Percentiles rank a stretch among this genome's conserved stretches.
Conservation (phyloP, 2,113 vertebrate species). For the Corydoras sp. region DNA sequence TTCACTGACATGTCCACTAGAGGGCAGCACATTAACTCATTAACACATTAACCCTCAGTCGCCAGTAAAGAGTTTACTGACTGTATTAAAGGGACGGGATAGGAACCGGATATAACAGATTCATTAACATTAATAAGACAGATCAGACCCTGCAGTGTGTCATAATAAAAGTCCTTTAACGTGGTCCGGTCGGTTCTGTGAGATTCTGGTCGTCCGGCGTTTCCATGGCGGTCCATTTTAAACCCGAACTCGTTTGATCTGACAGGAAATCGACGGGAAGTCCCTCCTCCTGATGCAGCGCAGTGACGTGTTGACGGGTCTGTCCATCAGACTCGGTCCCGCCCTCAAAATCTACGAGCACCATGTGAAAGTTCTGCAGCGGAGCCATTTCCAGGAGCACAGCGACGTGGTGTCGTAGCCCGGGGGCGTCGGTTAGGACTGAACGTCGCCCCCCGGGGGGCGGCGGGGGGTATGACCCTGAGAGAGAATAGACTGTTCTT, state of each 20-base stretch:
- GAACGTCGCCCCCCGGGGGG: background rate
- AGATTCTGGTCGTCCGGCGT: no score
- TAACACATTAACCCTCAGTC: no score
- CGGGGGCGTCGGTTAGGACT: background rate
- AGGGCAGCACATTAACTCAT: background rate
- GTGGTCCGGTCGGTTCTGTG: no score
- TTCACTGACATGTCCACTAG: background rate
- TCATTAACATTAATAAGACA: no score
- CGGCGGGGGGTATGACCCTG: background rate
- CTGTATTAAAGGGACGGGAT: no score
- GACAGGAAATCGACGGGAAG: conserved; percentile 86
- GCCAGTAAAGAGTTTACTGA: no score
- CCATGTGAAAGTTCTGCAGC: conserved; percentile 82
- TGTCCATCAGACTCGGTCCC: conserved; percentile 84
- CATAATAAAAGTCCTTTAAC: no score
- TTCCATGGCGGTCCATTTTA: background rate
- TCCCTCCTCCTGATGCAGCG: conserved; percentile 86
- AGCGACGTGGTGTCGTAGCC: conserved; percentile 56
- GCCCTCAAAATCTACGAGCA: conserved; percentile 89
- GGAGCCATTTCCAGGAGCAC: conserved; percentile 81
- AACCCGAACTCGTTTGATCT: background rate
- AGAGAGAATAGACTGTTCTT: conserved; percentile 26
- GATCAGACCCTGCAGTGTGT: no score
- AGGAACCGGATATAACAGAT: no score
- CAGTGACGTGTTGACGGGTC: conserved; percentile 80